Base-by-base conservation (phyloP, 2,888 invertebrate genomes). In the Hirtodrosophila histrioides region DNA sequence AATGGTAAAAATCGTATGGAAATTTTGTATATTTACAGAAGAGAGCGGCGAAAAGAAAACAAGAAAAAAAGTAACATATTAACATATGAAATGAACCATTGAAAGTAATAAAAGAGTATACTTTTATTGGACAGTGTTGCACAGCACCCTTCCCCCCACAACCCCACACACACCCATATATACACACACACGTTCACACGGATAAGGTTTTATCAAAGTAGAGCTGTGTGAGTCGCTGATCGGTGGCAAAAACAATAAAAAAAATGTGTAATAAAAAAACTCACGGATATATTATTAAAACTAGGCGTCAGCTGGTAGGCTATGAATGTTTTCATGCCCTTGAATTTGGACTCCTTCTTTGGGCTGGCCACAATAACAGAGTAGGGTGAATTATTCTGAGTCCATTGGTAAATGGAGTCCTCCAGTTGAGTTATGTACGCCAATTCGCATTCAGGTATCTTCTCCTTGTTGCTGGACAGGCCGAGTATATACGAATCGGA, bases 291-390 rank as follows among this genome's bases (percentile, higher is more conserved):
- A 89, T 96, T 96, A 90, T 96, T 98, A 90, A 97, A 97, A 92
- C 98, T 97, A 3, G 98, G 98, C 54, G 98, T 98, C 69, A 99
- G 92, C 89, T 98, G 97, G 92, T 99, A 99, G 45, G 98, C 98
- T 84, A 99, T 99, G 89, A 96, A 99, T 88, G 97, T 98, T 92
- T 99, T 99, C 83, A 99, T 94, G 40, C 98, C 99, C 91, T 98
- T 98, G 89, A 99, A 94, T 93, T 99, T 99, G 0, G 97, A 96
- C 92, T 98, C 98, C 91, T 99, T 99, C 90, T 98, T 99, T 5
- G 99, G 99, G 57, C 98, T 98, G 11, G 97, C 96, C 31, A 99
- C 96, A 53, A 95, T 93, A 63, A 99, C 99, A 5, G 94, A 94
- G 89, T 97, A 98, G 2, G 95, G 94, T 63, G 95, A 94, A 46